These are phyloP conservation scores for Musca vetustissima DNA, from an alignment of 1,140 invertebrate genomes.

Conservation along the genomic window DNA sequence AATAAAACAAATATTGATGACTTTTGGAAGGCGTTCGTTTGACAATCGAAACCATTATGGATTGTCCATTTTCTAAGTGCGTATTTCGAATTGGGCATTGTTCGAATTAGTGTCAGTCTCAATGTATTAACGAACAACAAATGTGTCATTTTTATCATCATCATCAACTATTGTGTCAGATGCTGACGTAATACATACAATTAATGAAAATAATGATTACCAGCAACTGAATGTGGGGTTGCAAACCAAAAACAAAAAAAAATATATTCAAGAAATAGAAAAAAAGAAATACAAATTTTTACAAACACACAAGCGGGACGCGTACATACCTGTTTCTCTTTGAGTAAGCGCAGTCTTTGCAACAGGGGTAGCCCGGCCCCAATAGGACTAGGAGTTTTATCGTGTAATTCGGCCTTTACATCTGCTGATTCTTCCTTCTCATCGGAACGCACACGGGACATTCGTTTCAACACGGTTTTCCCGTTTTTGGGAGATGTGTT, in stretches of 20 bases:
- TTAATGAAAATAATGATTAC: constrained; percentile 26
- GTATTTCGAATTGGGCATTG: too few relatives aligned
- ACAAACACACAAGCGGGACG: constrained; percentile 34
- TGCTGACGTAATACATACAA: neutral
- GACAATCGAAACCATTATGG: too few relatives aligned
- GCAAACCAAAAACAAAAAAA: neutral
- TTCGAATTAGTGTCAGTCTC: too few relatives aligned
- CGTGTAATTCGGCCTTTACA: constrained; percentile 60
- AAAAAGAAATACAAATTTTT: neutral
- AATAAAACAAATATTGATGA: too few relatives aligned
- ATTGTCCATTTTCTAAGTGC: too few relatives aligned
- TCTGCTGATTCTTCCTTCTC: constrained; percentile 62
- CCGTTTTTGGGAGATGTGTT: constrained; percentile 49
- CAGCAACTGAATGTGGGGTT: constrained; percentile 8
- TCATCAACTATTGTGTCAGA: too few relatives aligned
- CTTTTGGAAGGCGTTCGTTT: too few relatives aligned
- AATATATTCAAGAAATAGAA: neutral
- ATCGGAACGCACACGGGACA: constrained; percentile 70
- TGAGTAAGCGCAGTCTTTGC: constrained; percentile 73
- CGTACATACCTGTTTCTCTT: constrained; percentile 76
- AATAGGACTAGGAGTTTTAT: constrained; percentile 68
- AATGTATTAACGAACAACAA: too few relatives aligned
- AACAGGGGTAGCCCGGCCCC: constrained; percentile 80
- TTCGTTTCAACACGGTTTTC: constrained; percentile 65
- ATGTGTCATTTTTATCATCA: too few relatives aligned